phyloP scores from a whole-genome alignment of 2,797 vertebrate genomes.

The Acanthurus lineatus region DNA sequence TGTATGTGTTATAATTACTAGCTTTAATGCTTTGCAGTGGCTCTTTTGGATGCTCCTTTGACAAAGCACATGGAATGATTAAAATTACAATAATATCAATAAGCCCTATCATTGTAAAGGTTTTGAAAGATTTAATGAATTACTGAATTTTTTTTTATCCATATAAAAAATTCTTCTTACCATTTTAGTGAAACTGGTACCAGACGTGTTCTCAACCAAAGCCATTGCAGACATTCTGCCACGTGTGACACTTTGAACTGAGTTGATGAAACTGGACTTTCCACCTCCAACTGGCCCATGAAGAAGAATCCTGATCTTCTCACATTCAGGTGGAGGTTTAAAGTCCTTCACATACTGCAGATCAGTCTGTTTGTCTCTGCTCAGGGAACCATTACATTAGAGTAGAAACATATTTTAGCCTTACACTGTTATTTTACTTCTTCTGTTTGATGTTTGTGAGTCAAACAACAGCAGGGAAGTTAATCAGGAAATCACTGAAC shows the following conservation, averaged over 20 bases:
- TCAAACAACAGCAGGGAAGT: background rate
- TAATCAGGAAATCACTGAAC: background rate
- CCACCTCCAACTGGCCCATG: slow-evolving; percentile 31
- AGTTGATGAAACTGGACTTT: slow-evolving; percentile 63
- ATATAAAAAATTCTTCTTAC: background rate
- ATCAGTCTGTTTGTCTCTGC: accelerated
- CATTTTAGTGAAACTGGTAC: background rate
- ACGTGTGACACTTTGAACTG: background rate
- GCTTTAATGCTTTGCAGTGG: too few species aligned
- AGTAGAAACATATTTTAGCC: background rate
- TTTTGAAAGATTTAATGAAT: background rate
- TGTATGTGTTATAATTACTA: too few species aligned
- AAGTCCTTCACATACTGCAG: background rate
- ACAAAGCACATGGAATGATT: too few species aligned
- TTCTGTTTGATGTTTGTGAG: background rate
- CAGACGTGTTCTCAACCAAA: accelerated
- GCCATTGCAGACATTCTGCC: background rate
- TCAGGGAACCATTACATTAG: background rate
- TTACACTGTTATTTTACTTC: too few species aligned
- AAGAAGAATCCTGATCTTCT: slow-evolving; percentile 46
- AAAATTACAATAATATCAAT: too few species aligned
- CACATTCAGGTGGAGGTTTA: background rate
- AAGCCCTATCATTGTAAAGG: background rate
- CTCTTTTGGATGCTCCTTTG: too few species aligned
- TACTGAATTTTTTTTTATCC: background rate